Evolutionary conservation across 2,113 vertebrate species (phyloP), one percentile per base, ranked within the genome.

Genomic region (Lonchura striata): DNA sequence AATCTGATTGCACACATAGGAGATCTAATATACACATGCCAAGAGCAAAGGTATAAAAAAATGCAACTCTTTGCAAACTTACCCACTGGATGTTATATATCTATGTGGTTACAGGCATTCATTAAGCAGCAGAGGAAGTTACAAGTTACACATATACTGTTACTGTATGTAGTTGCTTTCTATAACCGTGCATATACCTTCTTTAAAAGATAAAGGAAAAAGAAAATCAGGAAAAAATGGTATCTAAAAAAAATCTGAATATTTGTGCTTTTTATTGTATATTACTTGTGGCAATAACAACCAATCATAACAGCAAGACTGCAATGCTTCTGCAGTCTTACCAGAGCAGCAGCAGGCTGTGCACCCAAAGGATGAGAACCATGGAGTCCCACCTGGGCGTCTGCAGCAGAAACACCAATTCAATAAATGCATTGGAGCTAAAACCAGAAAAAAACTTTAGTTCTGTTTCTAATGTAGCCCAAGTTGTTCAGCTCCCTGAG

Each of bases 241-340:
- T 57, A 30, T 61, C 80, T 60, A 70, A 5, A 5, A 39, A 22
- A n/a, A 25, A 31, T 28, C 42, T 61, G 46, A 79, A 80, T 65
- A 33, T 84, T 71, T 88, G 19, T 82, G 46, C 24, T 31, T 88
- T 5, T 0, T 80, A 42, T 37, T 87, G 23, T 94, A 24, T 86
- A 68, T 80, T 82, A 77, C 53, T 86, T 92, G 97, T 83, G 92
- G 25, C 90, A 82, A 94, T 97, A 95, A 95, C 97, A 97, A 97
- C 94, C 74, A 89, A 68, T 0, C 2, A 63, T 10, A 89, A 56
- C 30, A 86, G 82, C 85, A 95, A 89, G 79, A 80, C 91, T 92
- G 92, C 93, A 95, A 96, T 81, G 87, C 72, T 82, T 91, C 93
- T 97, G 94, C 90, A 96, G 82, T 90, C 82, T 52, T 66, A 53